These are phyloP conservation scores for Danaus plexippus DNA, from an alignment of 1,140 invertebrate species.

Conservation along the genomic window DNA sequence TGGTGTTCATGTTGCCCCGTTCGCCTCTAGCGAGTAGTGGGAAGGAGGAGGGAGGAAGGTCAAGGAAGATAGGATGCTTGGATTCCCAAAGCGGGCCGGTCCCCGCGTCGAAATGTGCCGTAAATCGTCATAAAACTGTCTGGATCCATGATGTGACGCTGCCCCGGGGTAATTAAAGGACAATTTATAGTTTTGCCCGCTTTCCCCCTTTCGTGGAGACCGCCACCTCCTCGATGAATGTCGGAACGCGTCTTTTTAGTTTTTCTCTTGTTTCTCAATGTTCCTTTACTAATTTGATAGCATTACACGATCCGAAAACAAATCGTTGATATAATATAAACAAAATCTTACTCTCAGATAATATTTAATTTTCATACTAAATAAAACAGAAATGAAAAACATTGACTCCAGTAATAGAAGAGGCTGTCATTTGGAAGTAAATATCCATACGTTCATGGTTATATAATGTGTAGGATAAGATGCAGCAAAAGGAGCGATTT, in stretches of 20 bases:
- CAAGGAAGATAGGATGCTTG: slow-evolving; percentile 36
- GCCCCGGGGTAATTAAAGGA: slow-evolving; percentile 77
- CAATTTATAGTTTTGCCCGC: slow-evolving; percentile 74
- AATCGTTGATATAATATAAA: too few species aligned
- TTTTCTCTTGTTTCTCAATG: slow-evolving; percentile 29
- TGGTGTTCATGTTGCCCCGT: slow-evolving; percentile 13
- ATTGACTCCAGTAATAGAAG: too few species aligned
- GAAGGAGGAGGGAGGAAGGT: slow-evolving; percentile 26
- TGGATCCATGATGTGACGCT: slow-evolving; percentile 78
- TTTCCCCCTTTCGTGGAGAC: slow-evolving; percentile 46
- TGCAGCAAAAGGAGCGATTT: too few species aligned
- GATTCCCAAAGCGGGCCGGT: slow-evolving; percentile 65
- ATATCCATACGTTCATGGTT: too few species aligned
- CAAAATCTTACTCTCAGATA: too few species aligned
- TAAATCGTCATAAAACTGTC: slow-evolving; percentile 82
- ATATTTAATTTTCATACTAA: too few species aligned
- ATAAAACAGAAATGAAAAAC: too few species aligned
- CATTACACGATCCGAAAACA: too few species aligned
- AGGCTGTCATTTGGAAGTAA: too few species aligned
- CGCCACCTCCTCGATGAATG: slow-evolving; percentile 42
- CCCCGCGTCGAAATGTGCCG: slow-evolving; percentile 74
- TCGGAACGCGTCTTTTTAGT: slow-evolving; percentile 44
- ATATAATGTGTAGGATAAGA: too few species aligned
- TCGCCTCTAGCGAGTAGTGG: slow-evolving; percentile 7
- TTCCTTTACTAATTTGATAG: slow-evolving; percentile 3